These are phyloP conservation scores for Seira musarum DNA, from an alignment of 2,888 invertebrate species.

Conservation along the genomic window DNA sequence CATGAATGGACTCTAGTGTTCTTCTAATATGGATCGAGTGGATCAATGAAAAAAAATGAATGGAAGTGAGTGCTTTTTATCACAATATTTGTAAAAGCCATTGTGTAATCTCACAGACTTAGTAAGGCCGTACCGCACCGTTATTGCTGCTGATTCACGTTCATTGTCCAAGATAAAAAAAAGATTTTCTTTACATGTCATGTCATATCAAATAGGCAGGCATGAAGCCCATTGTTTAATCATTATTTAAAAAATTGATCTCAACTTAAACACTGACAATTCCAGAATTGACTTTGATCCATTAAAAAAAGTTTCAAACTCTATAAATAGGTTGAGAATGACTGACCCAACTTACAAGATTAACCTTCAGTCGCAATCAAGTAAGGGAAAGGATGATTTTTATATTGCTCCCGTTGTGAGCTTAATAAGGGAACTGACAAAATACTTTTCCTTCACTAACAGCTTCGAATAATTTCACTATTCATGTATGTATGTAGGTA, in stretches of 20 bases:
- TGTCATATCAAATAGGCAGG: slow-evolving; percentile 47
- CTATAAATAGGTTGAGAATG: slow-evolving; percentile 37
- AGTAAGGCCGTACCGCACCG: too few species aligned
- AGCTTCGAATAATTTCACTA: too few species aligned
- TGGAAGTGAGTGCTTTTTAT: not conserved
- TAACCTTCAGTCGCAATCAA: slow-evolving; percentile 46
- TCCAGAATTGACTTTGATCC: not conserved
- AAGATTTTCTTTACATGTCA: slow-evolving; percentile 49
- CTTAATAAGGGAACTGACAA: slow-evolving; percentile 49
- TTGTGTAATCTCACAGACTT: not conserved
- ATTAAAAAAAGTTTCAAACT: not conserved
- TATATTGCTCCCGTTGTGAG: slow-evolving; percentile 40
- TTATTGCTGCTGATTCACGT: slow-evolving; percentile 48
- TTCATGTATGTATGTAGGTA: not conserved
- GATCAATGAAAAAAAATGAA: slow-evolving; percentile 6
- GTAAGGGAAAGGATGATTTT: slow-evolving; percentile 47
- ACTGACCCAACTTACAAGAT: slow-evolving; percentile 56
- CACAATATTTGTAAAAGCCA: slow-evolving; percentile 5
- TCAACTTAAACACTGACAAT: slow-evolving; percentile 40
- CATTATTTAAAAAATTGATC: slow-evolving; percentile 40
- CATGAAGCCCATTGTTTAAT: slow-evolving; percentile 39
- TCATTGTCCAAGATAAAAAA: slow-evolving; percentile 14
- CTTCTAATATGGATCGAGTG: slow-evolving; percentile 23
- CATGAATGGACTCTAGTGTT: slow-evolving; percentile 27
- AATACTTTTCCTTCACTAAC: slow-evolving; percentile 9